Evolutionary conservation across 37 sponge, comb jelly and placozoan species (phyloP).

Genomic region (Spongilla lacustris): DNA sequence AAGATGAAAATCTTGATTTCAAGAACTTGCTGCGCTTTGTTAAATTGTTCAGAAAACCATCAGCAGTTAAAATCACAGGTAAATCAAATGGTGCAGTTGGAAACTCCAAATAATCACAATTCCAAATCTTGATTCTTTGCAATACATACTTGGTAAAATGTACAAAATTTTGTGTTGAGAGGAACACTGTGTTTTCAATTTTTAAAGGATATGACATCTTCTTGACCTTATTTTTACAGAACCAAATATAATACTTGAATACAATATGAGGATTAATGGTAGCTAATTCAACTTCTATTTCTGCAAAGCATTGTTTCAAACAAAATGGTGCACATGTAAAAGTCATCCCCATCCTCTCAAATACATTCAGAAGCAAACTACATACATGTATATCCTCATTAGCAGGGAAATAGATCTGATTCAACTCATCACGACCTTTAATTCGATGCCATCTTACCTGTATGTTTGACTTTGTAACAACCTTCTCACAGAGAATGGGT

Average conservation of each 20-base stretch:
- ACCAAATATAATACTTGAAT: constrained; percentile 7
- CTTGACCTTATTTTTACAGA: not conserved
- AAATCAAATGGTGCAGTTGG: constrained; percentile 14
- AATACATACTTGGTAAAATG: constrained; percentile 1
- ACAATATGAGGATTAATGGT: not conserved
- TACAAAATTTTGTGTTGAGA: constrained; percentile 6
- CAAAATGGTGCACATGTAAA: not conserved
- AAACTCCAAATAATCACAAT: constrained; percentile 5
- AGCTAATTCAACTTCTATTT: not conserved
- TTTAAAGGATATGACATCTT: not conserved
- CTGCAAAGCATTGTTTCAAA: not conserved
- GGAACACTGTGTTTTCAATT: constrained; percentile 23
- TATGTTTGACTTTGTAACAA: not conserved
- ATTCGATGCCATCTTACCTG: not conserved
- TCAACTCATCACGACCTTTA: not conserved
- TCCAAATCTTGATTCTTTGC: not conserved
- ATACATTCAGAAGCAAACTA: not conserved
- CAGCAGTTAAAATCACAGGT: constrained; percentile 39
- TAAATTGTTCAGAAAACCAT: constrained; percentile 8
- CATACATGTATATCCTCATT: too few species aligned
- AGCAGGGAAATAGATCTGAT: not conserved
- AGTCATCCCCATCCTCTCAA: constrained; percentile 22
- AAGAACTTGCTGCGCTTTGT: not conserved
- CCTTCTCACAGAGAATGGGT: not conserved
- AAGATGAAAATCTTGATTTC: not conserved